Evolutionary conservation across 2,888 invertebrate species (phyloP), one percentile per base, ranked within the genome.

Genomic region (Lochmaea capreae): DNA sequence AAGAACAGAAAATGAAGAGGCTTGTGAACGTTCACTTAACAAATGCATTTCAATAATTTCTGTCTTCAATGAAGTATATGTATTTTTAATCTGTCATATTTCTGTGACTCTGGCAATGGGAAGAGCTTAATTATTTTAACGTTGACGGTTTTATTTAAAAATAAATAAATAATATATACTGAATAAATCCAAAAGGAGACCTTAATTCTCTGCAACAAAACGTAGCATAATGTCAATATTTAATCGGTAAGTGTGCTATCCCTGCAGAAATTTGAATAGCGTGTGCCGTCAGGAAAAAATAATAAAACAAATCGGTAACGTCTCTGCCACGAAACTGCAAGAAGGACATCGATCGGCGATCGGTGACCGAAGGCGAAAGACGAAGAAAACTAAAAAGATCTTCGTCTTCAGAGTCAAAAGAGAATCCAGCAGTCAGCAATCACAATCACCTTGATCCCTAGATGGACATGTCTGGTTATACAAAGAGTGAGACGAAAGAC

Each of bases 401-500:
- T 62, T 42, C 43, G 62, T 63, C 18, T 63, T 63, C 62, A 16
- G 43, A 63, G 62, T 81, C 79, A 79, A 78, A 81, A 81, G 78
- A 80, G 78, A 78, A 79, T 79, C 78, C 77, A 71, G 39, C 74
- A 74, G 70, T 71, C 71, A 72, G 75, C 81, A 81, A 82, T 83
- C 84, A 83, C 81, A 81, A 82, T 83, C 84, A 83, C 83, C 84
- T 84, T 82, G 82, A 82, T 82, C 84, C 84, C 80, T 83, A 84
- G 79, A 84, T 84, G 84, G 84, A 82, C 83, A 84, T 82, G 84
- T 83, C 84, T 83, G 84, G 84, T 84, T 82, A 78, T 80, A 72
- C 75, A 62, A 58, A 43, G 65, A 71, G 71, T 57, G 74, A 77
- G 76, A 78, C 77, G 78, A 78, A 77, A 78, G 78, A 75, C 77